Conservation (phyloP, 2,113 vertebrate species). For the Actenoides hombroni region DNA sequence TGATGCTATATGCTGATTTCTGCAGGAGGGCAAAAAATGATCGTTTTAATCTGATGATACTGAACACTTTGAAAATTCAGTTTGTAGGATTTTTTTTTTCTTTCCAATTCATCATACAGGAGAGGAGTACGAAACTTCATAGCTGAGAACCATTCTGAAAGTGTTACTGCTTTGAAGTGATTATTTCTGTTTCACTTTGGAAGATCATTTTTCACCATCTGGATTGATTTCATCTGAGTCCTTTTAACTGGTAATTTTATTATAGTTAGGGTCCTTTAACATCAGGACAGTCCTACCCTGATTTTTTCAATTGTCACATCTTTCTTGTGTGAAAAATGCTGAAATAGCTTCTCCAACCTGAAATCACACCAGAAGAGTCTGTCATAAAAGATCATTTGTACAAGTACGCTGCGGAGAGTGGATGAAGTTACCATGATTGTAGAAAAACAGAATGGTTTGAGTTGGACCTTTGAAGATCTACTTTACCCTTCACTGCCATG, state of each 20-base stretch:
- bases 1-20: neutral
- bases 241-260: neutral
- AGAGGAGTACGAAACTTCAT: neutral
- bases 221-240: neutral
- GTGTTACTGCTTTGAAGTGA: neutral
- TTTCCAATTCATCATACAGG: neutral
- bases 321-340: neutral
- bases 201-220: neutral
- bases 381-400: neutral
- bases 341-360: neutral
- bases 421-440: neutral
- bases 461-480: neutral
- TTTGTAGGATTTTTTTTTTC: neutral
- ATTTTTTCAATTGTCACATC: neutral
- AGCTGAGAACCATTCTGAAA: neutral
- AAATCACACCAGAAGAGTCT: neutral
- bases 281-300: neutral
- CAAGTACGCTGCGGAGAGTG: neutral
- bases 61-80: neutral
- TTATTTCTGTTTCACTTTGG: neutral
- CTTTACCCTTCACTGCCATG: accelerated
- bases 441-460: neutral
- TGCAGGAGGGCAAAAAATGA: neutral
- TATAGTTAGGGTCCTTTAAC: neutral
- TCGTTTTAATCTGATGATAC: neutral